Conservation (phyloP, 1,140 invertebrate species). For the Sesamia nonagrioides region DNA sequence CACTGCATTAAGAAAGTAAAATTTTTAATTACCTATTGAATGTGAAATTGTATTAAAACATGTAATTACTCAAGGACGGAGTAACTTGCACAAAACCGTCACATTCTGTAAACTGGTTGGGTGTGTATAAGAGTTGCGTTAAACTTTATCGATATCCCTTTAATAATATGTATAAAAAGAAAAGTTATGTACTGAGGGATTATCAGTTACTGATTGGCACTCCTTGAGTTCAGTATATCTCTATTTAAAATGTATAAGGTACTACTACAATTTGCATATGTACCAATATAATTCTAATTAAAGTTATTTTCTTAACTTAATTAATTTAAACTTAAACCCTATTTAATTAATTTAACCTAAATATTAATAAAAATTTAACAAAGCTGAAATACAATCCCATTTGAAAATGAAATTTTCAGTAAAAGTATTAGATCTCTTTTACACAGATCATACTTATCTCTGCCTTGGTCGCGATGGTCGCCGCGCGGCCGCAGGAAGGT, state of each 20-base stretch:
- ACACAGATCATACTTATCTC: slow-evolving; percentile 52
- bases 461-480: not conserved
- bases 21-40: no score
- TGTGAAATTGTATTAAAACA: not conserved
- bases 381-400: no score
- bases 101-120: not conserved
- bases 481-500: slow-evolving; percentile 6
- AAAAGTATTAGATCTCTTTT: not conserved
- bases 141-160: not conserved
- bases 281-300: no score
- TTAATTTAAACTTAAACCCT: no score
- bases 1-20: no score
- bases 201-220: not conserved
- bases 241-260: no score
- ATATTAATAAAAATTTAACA: no score
- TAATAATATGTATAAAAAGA: not conserved
- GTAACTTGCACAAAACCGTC: not conserved
- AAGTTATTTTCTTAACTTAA: no score
- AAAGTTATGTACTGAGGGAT: not conserved
- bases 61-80: not conserved
- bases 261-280: no score
- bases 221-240: no score
- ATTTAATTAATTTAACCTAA: no score
- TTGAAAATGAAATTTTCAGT: no score
- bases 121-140: not conserved